A percentile compares a stretch with the other conserved stretches of the same genome.
Conservation (phyloP, 2,113 vertebrate species). For the Ivindomyrus marchei region DNA sequence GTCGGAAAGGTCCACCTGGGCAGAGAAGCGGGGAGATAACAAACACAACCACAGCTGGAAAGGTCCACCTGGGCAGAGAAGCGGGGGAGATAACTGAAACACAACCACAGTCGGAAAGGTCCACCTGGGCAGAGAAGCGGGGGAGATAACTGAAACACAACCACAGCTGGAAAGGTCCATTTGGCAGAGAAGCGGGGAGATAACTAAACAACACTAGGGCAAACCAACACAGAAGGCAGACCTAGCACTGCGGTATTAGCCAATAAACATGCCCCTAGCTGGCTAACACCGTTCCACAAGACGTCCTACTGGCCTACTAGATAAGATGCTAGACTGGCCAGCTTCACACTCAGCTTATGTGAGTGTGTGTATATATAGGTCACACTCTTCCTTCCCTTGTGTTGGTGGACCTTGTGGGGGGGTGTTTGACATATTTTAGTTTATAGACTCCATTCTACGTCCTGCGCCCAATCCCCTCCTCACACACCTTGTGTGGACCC, state of each 20-base stretch:
- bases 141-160: too few relatives aligned
- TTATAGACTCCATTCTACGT: background rate
- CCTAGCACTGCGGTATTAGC: background rate
- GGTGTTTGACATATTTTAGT: background rate
- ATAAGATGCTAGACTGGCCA: background rate
- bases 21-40: background rate
- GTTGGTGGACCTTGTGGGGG: background rate
- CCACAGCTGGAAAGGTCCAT: background rate
- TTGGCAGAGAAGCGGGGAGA: background rate
- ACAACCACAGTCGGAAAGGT: too few relatives aligned
- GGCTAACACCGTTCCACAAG: background rate
- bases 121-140: too few relatives aligned
- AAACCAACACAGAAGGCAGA: background rate
- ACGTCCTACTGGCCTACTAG: background rate
- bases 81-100: background rate
- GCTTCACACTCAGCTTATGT: background rate
- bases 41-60: background rate
- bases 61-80: background rate
- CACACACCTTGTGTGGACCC: background rate
- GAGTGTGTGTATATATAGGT: background rate
- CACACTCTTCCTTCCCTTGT: background rate
- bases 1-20: background rate
- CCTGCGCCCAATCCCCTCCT: background rate
- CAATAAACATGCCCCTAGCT: background rate
- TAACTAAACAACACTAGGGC: background rate